A percentile compares a stretch with the other conserved stretches of the same genome.
Conservation (phyloP, 2,113 vertebrate species). For the Scophthalmus maximus region DNA sequence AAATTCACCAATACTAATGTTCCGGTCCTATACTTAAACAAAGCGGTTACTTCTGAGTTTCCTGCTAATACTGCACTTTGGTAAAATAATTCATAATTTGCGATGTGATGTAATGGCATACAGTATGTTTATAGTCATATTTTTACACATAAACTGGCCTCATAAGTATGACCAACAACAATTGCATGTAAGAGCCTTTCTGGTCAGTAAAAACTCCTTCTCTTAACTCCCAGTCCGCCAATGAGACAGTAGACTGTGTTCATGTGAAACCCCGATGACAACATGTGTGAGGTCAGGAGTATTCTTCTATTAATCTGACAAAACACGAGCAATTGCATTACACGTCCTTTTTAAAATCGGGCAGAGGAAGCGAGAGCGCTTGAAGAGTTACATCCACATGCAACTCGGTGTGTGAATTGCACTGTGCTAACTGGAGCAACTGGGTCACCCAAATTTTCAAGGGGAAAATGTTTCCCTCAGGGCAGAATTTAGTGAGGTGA, state of each 20-base stretch:
- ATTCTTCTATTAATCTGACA: constrained; percentile 21
- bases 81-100: too few relatives aligned
- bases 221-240: neutral
- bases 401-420: constrained; percentile 35
- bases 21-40: too few relatives aligned
- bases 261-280: constrained; percentile 5
- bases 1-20: too few relatives aligned
- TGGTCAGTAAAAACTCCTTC: too few relatives aligned
- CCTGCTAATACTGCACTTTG: too few relatives aligned
- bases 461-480: constrained; percentile 67
- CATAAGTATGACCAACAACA: too few relatives aligned
- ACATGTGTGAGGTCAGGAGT: constrained; percentile 6
- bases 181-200: too few relatives aligned
- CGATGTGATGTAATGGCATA: too few relatives aligned
- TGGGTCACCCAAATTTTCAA: constrained; percentile 79
- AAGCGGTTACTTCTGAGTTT: too few relatives aligned
- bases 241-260: neutral
- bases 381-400: constrained; percentile 46
- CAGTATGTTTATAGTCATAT: too few relatives aligned
- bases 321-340: constrained; percentile 7
- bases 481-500: constrained; percentile 65
- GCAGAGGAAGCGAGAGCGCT: constrained; percentile 19
- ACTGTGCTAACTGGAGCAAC: constrained; percentile 68
- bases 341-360: constrained; percentile 41
- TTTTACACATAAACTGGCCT: too few relatives aligned